Evolutionary conservation across 2,797 vertebrate species (phyloP), one percentile per base, ranked within the genome.

Genomic region (Myotis pilosus): DNA sequence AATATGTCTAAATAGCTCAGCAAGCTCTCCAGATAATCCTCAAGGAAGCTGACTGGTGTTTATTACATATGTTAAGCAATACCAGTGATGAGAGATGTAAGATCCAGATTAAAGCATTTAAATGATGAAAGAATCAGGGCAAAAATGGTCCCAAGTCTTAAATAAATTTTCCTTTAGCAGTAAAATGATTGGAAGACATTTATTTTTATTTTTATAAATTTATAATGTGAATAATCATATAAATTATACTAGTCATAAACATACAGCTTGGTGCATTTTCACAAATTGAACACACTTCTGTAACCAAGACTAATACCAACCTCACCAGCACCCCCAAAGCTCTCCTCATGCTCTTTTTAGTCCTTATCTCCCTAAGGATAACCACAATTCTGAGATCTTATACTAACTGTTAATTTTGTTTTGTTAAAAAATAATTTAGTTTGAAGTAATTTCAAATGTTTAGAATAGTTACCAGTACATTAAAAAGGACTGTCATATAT

Each of bases 261-360:
- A 69, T 6, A 49, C 3, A 30, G 33, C 11, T 20, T 25, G 20
- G 36, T 36, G 4, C 23, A 53, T 36, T 41, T 78, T 55, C 36
- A 51, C 6, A 78, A 33, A 55, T 0, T 28, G 22, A 78, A 49
- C 22, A 10, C 13, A 55, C 2, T 44, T 60, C 44, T 3, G 3
- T 30, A 64, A 92, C 8, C 19, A 62, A 87, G 8, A 9, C 19
- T 12, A 30, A 76, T 11, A n/a, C 79, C 2, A 82, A 41, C 7
- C 38, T 20, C 51, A 3, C 10, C 25, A 36, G 22, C 13, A 38
- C 36, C 1, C 23, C 4, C 0, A 33, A 47, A 74, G 3, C n/a
- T 6, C 3, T 53, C 4, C 17, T 25, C n/a, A 4, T 3, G 3
- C 0, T 7, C 1, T 23, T 81, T 49, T 3, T n/a, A 28, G 2